Evolutionary conservation across 2,113 vertebrate species (phyloP), one percentile per base, ranked within the genome.

Genomic region (Crotalus horridus): DNA sequence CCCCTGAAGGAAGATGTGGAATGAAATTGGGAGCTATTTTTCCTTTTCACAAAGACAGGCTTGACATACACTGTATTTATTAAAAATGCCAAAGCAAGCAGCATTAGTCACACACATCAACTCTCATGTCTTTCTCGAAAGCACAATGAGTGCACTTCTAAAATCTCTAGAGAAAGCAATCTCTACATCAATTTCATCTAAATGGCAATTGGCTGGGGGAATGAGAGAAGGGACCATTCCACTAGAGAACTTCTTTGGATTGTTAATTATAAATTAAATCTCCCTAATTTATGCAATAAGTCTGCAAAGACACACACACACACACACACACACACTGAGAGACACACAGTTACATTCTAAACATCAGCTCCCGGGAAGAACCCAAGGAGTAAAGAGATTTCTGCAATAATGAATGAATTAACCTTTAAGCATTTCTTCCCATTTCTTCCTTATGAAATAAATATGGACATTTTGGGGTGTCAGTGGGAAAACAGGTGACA

Each of bases 51-150:
- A 95, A 17, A 93, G 93, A 94, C 43, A 0, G 29, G 91, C 94
- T 96, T 97, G 97, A 97, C 95, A 95, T 94, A 26, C 88, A 93
- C 95, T 90, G 81, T 94, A 94, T 96, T 95, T 97, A 96, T 97
- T 96, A 95, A 94, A 95, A 95, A 93, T 6, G 55, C 94, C 95
- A 90, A 96, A 96, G 94, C 94, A 96, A 96, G 91, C 94, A 87
- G 86, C 64, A 87, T 94, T 95, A 96, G 90, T 95, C 59, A 93
- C 91, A 74, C 94, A 88, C 93, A 94, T 92, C 69, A n/a, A 93
- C 90, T 54, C 24, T 85, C 92, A 91, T 89, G 92, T 90, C 93
- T 93, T 33, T 88, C 6, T 74, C 20, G 56, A 94, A 97, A 93
- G 85, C 74, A 91, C 86, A 93, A n/a, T 3, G 3, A 88, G 95